Evolutionary conservation across 1,140 invertebrate genomes (phyloP).

Genomic region (Tigriopus japonicus): DNA sequence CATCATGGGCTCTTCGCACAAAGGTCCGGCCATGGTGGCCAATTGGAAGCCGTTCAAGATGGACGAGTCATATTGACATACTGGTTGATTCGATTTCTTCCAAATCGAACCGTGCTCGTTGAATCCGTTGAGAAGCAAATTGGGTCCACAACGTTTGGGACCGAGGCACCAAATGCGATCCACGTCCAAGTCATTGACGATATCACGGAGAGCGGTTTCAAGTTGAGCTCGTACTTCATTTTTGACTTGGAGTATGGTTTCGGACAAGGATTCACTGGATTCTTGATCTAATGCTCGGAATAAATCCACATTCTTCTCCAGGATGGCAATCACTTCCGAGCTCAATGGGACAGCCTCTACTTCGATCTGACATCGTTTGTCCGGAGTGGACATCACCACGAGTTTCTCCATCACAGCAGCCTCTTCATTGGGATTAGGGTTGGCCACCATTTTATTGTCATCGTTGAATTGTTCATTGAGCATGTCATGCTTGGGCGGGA

Average conservation of each 20-base stretch:
- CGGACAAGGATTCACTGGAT: too few species aligned
- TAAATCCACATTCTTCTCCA: neutral
- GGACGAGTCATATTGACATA: too few species aligned
- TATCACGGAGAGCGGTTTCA: too few species aligned
- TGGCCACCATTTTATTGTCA: too few species aligned
- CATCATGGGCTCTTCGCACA: conserved; percentile 91
- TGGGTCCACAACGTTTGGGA: conserved; percentile 66
- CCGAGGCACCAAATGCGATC: conserved; percentile 76
- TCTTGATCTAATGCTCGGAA: conserved; percentile 26
- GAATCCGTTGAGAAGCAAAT: conserved; percentile 61
- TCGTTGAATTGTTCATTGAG: conserved; percentile 63
- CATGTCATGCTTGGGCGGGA: conserved; percentile 63
- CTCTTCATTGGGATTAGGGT: conserved; percentile 15
- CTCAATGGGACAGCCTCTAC: neutral
- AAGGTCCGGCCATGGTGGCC: conserved; percentile 62
- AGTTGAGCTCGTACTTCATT: too few species aligned
- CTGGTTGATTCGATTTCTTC: neutral
- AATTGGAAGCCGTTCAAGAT: conserved; percentile 70
- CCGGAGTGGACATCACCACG: neutral
- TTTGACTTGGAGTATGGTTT: too few species aligned
- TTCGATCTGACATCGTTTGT: neutral
- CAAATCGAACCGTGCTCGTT: conserved; percentile 15
- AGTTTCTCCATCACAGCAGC: neutral
- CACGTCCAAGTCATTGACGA: conserved; percentile 24
- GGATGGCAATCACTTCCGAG: conserved; percentile 25